Evolutionary conservation across 2,797 vertebrate genomes (phyloP), one percentile per base, ranked within the genome.

Genomic region (Ctenochaetus hawaiiensis): DNA sequence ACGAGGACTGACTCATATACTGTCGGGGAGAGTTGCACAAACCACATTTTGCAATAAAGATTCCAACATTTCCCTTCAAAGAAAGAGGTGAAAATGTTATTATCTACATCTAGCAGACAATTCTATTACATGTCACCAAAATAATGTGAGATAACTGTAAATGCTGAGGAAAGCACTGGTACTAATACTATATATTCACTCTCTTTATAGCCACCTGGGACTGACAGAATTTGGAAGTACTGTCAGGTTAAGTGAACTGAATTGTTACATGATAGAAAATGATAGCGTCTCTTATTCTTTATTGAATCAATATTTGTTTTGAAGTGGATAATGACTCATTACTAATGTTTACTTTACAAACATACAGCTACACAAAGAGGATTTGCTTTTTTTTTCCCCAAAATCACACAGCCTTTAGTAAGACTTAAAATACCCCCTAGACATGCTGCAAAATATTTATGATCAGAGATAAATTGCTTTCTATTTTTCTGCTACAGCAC

Each of bases 81-180:
- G 8, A 18, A 59, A 73, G 53, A 59, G 53, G 60, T 39, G 52
- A 22, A 77, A 85, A 78, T 72, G 43, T 58, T 67, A 70, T 85
- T 77, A 88, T 89, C 77, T 81, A 60, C 64, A 85, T 74, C 64
- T 61, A 39, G 65, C 51, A 61, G 80, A 44, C 68, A 84, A 81
- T 85, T 81, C 30, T 70, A 80, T 76, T 81, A 69, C 66, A 61
- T 6, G 26, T 74, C 73, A 72, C 34, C 14, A 34, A 77, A 74
- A 87, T 82, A 84, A 86, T 83, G 81, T 72, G 67, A 64, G 71
- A 68, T 80, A 85, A 82, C 83, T 82, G 72, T 78, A 69, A 88
- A 82, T 82, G 73, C 56, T n/a, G 39, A 68, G 45, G 65, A 81
- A 78, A 73, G 26, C 20, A 37, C 37, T 54, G 44, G 54, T 53